Evolutionary conservation across 2,888 invertebrate genomes (phyloP).

Genomic region (Sesia apiformis): DNA sequence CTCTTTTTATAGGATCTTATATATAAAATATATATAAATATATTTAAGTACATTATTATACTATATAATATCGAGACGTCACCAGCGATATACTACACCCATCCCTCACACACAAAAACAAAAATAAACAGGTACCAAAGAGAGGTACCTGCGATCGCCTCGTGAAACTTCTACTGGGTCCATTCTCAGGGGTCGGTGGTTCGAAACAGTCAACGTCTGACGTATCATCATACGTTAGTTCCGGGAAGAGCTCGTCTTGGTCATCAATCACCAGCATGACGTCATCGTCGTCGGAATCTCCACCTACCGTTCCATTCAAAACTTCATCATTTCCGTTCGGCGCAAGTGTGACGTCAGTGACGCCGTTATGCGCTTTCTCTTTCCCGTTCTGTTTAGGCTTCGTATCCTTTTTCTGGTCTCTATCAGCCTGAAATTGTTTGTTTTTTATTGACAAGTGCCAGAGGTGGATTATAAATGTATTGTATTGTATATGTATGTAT

Average conservation of each 20-base stretch:
- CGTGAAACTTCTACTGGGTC: constrained; percentile 49
- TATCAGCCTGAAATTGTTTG: not conserved
- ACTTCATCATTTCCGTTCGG: constrained; percentile 19
- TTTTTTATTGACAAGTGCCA: not conserved
- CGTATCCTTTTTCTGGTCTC: constrained; percentile 5
- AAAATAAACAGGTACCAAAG: constrained; percentile 17
- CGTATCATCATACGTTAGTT: constrained; percentile 59
- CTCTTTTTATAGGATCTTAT: too few species aligned
- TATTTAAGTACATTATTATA: too few species aligned
- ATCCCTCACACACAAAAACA: not conserved
- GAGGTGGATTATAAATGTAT: not conserved
- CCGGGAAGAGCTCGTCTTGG: constrained; percentile 60
- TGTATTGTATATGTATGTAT: not conserved
- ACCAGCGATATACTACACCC: too few species aligned
- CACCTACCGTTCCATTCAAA: constrained; percentile 42
- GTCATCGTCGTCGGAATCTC: constrained; percentile 35
- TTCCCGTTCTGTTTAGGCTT: constrained; percentile 42
- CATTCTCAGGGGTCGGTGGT: constrained; percentile 33
- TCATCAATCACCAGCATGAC: constrained; percentile 22
- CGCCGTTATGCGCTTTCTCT: constrained; percentile 23
- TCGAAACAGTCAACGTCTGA: constrained; percentile 50
- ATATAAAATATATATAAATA: too few species aligned
- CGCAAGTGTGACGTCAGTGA: constrained; percentile 18
- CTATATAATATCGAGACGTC: too few species aligned
- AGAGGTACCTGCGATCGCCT: constrained; percentile 58